Base-by-base conservation (phyloP, 2,888 invertebrate species). In the Clunio marinus region DNA sequence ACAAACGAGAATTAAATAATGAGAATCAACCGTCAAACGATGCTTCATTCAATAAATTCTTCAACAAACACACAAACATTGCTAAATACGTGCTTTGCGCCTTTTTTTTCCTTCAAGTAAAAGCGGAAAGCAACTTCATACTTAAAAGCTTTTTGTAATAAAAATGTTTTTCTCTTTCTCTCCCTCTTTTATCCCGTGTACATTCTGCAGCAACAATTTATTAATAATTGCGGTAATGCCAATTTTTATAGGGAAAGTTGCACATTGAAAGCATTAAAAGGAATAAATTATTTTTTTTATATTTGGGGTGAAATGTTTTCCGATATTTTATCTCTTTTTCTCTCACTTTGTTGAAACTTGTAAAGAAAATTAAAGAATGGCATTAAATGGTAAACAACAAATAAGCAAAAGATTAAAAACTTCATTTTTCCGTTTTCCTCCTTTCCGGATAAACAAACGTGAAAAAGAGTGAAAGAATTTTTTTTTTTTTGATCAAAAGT, bases 401-500 rank as follows among this genome's bases (percentile, higher is more conserved):
- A 65, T 25, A 66, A 28, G 51, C 35, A 45, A 62, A 65, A 55
- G 35, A 32, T 32, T 41, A 51, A 41, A 55, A 71, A 72, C 70
- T 70, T 41, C 59, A 45, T 60, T 41, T 63, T 7, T 7, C 22
- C 20, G 15, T 55, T 28, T n/a, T 69, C 22, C 69, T 66, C 60
- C 57, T 69, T 76, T 75, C 2, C 75, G 81, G 81, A 76, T 68
- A 45, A 76, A 51, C 80, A 80, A 69, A 73, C 77, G 7, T 81
- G 10, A 51, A 15, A 20, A 51, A 51, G 51, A 17, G 28, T 51
- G 51, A 17, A 51, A 51, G 22, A n/a, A n/a, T n/a, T n/a, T n/a
- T n/a, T n/a, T n/a, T n/a, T n/a, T 59, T 59, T 32, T 28, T 59
- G 59, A 59, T 59, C 25, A 13, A 59, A 59, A 59, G 28, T 59